phyloP scores from a whole-genome alignment of 2,113 vertebrate species.

The Alectura lathami region DNA sequence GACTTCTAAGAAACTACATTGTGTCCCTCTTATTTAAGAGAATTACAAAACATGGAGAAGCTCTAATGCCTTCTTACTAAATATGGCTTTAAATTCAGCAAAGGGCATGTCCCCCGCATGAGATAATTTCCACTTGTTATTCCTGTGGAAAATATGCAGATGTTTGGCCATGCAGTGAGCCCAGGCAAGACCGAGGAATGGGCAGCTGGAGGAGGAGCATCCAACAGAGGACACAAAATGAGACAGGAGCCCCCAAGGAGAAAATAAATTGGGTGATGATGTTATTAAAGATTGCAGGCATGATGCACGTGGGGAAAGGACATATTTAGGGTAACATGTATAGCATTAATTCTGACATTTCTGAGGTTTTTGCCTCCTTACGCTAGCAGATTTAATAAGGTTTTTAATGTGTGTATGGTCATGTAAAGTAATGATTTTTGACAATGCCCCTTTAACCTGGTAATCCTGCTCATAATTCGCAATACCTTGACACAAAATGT shows the following conservation, averaged over 20 bases:
- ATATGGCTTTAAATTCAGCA: slow-evolving; percentile 27
- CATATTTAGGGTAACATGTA: background rate
- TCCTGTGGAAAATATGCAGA: slow-evolving; percentile 24
- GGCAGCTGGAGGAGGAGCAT: background rate
- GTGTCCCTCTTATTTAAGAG: background rate
- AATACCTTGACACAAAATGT: background rate
- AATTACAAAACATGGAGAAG: background rate
- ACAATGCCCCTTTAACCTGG: background rate
- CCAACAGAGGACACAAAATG: background rate
- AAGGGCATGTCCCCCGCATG: background rate
- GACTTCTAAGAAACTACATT: background rate
- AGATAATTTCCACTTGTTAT: slow-evolving; percentile 27
- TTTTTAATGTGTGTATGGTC: background rate
- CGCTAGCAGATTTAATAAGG: background rate
- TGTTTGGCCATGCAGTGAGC: background rate
- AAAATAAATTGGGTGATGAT: background rate
- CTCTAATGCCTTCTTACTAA: background rate
- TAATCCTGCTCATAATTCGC: background rate
- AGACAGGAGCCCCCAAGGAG: background rate
- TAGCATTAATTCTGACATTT: slow-evolving; percentile 4
- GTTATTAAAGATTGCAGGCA: background rate
- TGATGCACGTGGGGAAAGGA: background rate
- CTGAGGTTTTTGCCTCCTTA: background rate
- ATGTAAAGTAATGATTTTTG: background rate
- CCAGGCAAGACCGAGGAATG: background rate